These are phyloP conservation scores for Enteromius trimaculatus DNA, from an alignment of 2,797 vertebrate genomes.

Conservation along the genomic window DNA sequence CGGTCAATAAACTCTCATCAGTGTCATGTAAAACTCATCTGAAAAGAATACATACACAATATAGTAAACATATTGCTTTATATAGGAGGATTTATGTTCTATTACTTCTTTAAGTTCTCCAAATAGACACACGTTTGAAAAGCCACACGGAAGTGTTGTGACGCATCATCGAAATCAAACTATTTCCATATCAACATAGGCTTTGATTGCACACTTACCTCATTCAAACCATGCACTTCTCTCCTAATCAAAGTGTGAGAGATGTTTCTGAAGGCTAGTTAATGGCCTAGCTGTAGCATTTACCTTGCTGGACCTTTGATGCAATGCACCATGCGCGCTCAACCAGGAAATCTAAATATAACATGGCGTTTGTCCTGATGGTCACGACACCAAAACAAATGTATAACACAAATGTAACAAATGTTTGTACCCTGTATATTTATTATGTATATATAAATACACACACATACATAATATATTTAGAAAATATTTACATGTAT, in stretches of 20 bases:
- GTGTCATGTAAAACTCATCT: background rate
- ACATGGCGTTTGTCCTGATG: background rate
- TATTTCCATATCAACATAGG: background rate
- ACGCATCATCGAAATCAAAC: background rate
- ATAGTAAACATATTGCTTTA: background rate
- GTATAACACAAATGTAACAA: too few relatives aligned
- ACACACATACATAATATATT: too few relatives aligned
- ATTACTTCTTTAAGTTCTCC: background rate
- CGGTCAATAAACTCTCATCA: background rate
- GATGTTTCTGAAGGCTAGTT: background rate
- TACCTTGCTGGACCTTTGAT: constrained; percentile 22
- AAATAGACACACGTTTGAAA: background rate
- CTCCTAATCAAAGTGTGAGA: background rate
- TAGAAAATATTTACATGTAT: too few relatives aligned
- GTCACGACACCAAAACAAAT: background rate
- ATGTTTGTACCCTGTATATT: too few relatives aligned
- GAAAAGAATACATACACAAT: background rate
- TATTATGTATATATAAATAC: too few relatives aligned
- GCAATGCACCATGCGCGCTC: background rate
- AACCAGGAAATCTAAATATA: constrained; percentile 33
- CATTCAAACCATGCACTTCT: background rate
- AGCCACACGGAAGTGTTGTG: background rate
- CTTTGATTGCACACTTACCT: background rate
- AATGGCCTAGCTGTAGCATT: background rate
- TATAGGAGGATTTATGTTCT: background rate